Evolutionary conservation across 2,797 vertebrate species (phyloP).

Genomic region (Yasuhikotakia modesta): DNA sequence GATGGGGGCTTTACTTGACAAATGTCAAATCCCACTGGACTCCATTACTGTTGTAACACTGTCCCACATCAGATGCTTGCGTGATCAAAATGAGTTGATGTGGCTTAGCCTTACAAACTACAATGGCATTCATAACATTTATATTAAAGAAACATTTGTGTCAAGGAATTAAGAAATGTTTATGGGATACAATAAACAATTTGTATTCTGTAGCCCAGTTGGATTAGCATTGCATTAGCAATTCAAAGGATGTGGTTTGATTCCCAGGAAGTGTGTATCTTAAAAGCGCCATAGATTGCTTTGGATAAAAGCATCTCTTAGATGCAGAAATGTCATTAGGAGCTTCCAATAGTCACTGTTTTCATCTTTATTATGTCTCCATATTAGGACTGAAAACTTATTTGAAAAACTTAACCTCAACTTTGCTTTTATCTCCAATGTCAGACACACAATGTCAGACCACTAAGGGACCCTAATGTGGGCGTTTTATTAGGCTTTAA

Average conservation of each 20-base stretch:
- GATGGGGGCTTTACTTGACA: background rate
- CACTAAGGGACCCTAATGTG: constrained; percentile 39
- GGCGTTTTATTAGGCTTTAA: constrained; percentile 26
- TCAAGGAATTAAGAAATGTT: background rate
- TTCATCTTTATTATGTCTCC: background rate
- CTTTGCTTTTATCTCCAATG: background rate
- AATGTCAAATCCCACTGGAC: constrained; percentile 40
- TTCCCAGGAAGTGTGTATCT: no score
- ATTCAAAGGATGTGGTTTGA: no score
- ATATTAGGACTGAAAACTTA: no score
- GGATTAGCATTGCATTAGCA: no score
- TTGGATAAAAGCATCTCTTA: no score
- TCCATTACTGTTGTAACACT: constrained; percentile 36
- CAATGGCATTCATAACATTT: background rate
- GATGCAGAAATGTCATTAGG: no score
- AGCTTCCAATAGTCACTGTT: background rate
- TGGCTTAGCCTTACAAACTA: background rate
- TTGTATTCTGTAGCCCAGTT: no score
- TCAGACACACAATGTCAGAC: constrained; percentile 20
- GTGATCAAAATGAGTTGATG: background rate
- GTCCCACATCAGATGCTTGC: constrained; percentile 8
- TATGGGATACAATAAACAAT: background rate
- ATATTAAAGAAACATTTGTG: background rate
- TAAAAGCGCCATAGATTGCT: no score
- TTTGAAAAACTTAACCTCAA: background rate